Conservation (phyloP, 1,140 invertebrate genomes). For the Pissodes strobi region DNA sequence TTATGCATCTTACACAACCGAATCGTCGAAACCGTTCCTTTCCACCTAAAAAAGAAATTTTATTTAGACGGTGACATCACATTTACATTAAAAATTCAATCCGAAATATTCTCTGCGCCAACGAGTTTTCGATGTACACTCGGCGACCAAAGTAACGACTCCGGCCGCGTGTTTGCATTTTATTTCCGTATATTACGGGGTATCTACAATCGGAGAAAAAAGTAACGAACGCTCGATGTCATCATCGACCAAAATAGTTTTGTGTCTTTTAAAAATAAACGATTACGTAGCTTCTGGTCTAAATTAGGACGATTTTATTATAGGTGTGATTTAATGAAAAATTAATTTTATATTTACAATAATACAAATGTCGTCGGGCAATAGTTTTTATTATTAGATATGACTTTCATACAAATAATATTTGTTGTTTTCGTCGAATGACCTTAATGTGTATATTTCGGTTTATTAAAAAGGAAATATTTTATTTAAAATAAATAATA, state of each 20-base stretch:
- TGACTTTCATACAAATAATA: no score
- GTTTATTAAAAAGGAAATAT: no score
- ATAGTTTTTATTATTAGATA: neutral
- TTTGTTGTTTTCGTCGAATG: no score
- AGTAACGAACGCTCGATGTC: neutral
- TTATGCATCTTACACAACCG: no score
- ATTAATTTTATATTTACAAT: neutral
- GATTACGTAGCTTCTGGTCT: neutral
- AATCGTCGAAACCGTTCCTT: no score
- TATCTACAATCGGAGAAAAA: neutral
- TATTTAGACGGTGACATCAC: constrained; percentile 14
- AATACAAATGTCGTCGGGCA: neutral
- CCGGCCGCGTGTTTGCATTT: neutral
- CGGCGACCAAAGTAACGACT: neutral
- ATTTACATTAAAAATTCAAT: constrained; percentile 19
- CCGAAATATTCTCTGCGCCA: neutral
- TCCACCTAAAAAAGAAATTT: neutral
- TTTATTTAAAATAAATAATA: no score
- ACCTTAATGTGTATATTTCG: no score
- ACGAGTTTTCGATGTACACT: neutral
- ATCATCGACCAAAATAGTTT: neutral
- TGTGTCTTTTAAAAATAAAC: neutral
- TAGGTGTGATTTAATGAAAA: neutral
- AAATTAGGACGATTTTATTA: constrained; percentile 1
- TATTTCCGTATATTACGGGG: neutral